A percentile compares a stretch with the other conserved stretches of the same genome.
These are phyloP conservation scores for Cecidostiba fungosa DNA, from an alignment of 2,888 invertebrate species.

Conservation along the genomic window DNA sequence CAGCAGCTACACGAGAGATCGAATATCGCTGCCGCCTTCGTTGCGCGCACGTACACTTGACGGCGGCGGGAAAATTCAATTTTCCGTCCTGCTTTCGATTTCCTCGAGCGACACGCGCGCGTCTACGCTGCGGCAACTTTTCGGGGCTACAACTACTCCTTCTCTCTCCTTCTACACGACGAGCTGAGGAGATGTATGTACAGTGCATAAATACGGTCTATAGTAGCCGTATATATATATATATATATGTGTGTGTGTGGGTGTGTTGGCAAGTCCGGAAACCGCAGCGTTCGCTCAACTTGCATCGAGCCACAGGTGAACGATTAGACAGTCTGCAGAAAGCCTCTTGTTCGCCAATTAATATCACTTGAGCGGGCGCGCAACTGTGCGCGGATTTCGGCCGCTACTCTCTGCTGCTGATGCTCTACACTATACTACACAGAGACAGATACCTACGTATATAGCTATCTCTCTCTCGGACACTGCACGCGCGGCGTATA, in stretches of 20 bases:
- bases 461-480: background rate
- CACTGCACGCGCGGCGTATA: background rate
- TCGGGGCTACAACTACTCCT: background rate
- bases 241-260: background rate
- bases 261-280: background rate
- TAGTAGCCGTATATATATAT: background rate
- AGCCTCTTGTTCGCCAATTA: constrained; percentile 22
- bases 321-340: constrained; percentile 26
- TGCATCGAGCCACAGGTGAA: constrained; percentile 24
- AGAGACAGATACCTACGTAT: background rate
- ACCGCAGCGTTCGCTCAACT: constrained; percentile 1
- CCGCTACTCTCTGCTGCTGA: background rate
- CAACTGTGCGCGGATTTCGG: constrained; percentile 6
- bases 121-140: background rate
- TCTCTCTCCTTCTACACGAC: background rate
- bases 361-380: constrained; percentile 14
- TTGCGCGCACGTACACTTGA: background rate
- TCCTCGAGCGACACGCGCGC: background rate
- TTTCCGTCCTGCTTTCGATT: constrained; percentile 32
- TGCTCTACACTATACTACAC: background rate
- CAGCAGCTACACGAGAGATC: background rate
- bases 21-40: constrained; percentile 6
- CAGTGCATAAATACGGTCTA: background rate
- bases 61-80: constrained; percentile 13
- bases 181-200: background rate